phyloP scores from a whole-genome alignment of 1,140 invertebrate genomes.

The Lutraria rhynchaena region DNA sequence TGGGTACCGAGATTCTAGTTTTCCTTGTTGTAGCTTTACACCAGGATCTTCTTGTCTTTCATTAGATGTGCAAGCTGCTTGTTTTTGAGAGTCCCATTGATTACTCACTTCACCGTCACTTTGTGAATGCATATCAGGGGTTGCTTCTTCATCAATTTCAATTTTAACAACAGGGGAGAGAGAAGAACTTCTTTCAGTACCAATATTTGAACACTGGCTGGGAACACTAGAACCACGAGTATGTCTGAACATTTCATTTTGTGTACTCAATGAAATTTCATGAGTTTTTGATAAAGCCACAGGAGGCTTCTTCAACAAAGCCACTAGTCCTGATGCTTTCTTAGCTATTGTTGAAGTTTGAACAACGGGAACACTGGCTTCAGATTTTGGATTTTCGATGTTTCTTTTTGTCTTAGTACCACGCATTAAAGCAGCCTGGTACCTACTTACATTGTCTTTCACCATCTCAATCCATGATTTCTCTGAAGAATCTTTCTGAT shows the following conservation, averaged over 20 bases:
- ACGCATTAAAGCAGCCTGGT: conserved; percentile 39
- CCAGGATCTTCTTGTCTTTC: neutral
- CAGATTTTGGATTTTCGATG: neutral
- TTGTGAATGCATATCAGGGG: conserved; percentile 7
- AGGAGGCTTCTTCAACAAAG: conserved; percentile 10
- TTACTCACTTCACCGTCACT: conserved; percentile 9
- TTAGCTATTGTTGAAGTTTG: neutral
- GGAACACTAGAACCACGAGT: conserved; percentile 17
- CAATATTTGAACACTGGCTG: neutral
- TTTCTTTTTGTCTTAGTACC: neutral
- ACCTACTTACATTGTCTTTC: conserved; percentile 52
- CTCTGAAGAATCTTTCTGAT: neutral
- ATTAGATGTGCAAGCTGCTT: neutral
- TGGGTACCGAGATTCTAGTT: conserved; percentile 51
- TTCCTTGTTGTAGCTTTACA: conserved; percentile 5
- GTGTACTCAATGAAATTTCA: neutral
- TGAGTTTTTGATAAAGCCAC: neutral
- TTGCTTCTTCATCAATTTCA: conserved; percentile 45
- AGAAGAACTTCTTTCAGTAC: conserved; percentile 12
- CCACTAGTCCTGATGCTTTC: conserved; percentile 3
- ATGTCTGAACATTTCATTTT: neutral
- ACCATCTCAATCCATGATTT: conserved; percentile 48
- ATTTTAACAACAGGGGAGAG: conserved; percentile 40
- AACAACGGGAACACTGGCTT: neutral
- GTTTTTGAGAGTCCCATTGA: neutral